Evolutionary conservation across 2,797 vertebrate species (phyloP), one percentile per base, ranked within the genome.

Genomic region (Amazonetta brasiliensis): DNA sequence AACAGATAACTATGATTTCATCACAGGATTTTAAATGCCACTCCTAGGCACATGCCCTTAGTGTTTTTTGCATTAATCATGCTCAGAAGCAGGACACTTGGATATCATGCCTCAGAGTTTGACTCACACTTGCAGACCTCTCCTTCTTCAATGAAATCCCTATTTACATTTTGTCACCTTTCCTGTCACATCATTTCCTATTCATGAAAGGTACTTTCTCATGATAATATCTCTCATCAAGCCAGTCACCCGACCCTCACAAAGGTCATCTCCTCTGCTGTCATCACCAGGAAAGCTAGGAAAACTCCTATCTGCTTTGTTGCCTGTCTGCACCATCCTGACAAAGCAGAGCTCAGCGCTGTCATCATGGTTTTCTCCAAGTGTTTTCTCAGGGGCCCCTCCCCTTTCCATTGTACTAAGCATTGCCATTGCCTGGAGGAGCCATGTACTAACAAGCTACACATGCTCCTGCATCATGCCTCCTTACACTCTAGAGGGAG

Each of bases 51-150:
- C 8, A 18, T 71, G 2, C 20, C 20, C 12, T 48, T 74, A 33
- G 30, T 83, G 37, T 10, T 85, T 87, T 56, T 75, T 37, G 55
- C 22, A 76, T 9, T 52, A 84, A 43, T 48, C 13, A 16, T 23
- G n/a, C 43, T 77, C 68, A 95, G 64, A 94, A 85, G 48, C 16
- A 90, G 58, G 58, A 41, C 18, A 68, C 12, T 74, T 71, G 4
- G 28, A 30, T 74, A 25, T 62, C 31, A 77, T 1, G 7, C 20
- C 55, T 55, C 20, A 39, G 22, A 63, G 52, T 39, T 66, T 50
- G n/a, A 39, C 59, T 75, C 0, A 0, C 0, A 0, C 55, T 77
- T 59, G 43, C 17, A 85, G 48, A 59, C 7, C 6, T 68, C 26
- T 93, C 37, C 37, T 80, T 62, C 68, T 81, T 60, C 71, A 19